Evolutionary conservation across 2,113 vertebrate species (phyloP).

Genomic region (Pachyramphus minor): DNA sequence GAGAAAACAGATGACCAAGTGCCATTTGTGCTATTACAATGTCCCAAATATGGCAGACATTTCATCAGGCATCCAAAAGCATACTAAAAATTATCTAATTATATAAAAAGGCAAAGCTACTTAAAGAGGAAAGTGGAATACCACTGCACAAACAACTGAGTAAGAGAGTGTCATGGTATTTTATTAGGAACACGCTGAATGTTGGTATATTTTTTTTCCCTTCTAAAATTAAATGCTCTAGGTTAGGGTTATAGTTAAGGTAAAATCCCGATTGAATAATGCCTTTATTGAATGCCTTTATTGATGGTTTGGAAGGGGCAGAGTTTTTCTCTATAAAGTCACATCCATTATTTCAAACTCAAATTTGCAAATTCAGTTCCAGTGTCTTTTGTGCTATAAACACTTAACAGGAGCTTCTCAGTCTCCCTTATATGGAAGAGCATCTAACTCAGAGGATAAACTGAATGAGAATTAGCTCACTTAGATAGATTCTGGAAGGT

Average conservation of each 20-base stretch:
- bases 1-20: not conserved
- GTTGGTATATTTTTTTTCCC: not conserved
- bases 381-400: not conserved
- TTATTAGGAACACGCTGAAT: not conserved
- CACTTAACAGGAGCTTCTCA: not conserved
- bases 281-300: too few relatives aligned
- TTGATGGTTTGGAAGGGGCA: not conserved
- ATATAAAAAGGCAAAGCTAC: not conserved
- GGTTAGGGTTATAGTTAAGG: too few relatives aligned
- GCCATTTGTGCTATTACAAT: not conserved
- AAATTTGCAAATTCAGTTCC: not conserved
- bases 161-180: not conserved
- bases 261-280: not conserved
- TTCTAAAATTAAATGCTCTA: not conserved
- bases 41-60: not conserved
- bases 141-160: not conserved
- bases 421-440: not conserved
- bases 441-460: not conserved
- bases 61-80: not conserved
- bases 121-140: not conserved
- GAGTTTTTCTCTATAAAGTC: not conserved
- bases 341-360: not conserved
- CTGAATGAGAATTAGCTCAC: not conserved
- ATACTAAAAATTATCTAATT: not conserved
- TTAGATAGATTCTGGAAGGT: not conserved